phyloP scores from a whole-genome alignment of 2,888 invertebrate species.

The Agrochola litura region DNA sequence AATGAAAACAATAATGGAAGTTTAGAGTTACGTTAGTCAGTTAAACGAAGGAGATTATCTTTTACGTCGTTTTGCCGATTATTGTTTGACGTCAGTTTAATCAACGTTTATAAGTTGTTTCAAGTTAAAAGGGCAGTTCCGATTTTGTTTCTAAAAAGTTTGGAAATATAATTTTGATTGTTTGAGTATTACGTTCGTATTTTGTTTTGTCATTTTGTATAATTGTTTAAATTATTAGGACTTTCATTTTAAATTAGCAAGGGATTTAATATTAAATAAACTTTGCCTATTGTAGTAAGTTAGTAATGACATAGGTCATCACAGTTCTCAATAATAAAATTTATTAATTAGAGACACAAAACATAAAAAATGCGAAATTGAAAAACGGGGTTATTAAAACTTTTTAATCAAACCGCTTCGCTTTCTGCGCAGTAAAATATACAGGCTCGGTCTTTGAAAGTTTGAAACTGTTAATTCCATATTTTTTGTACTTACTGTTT shows the following conservation, averaged over 20 bases:
- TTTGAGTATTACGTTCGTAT: not conserved
- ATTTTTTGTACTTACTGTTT: conserved; percentile 15
- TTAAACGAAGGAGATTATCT: conserved; percentile 31
- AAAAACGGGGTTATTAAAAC: not conserved
- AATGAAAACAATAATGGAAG: conserved; percentile 51
- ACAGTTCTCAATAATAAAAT: not conserved
- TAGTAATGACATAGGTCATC: not conserved
- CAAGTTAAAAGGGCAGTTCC: not conserved
- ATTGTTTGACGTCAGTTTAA: conserved; percentile 28
- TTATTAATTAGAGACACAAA: fast-evolving
- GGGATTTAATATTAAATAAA: not conserved
- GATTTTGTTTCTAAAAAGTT: not conserved
- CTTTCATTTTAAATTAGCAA: not conserved
- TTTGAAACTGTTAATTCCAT: conserved; percentile 5
- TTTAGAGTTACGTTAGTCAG: conserved; percentile 19
- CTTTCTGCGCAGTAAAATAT: conserved; percentile 18
- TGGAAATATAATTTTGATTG: not conserved
- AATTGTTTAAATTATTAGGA: not conserved
- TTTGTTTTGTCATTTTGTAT: not conserved
- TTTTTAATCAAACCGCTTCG: conserved; percentile 15
- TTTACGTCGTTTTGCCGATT: conserved; percentile 11
- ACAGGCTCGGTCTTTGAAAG: not conserved
- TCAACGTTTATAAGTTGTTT: conserved; percentile 18
- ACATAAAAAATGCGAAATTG: not conserved
- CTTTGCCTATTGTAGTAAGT: not conserved